A percentile compares a stretch with the other conserved stretches of the same genome.
phyloP scores from a whole-genome alignment of 2,888 invertebrate genomes.

The Craniophora ligustri region DNA sequence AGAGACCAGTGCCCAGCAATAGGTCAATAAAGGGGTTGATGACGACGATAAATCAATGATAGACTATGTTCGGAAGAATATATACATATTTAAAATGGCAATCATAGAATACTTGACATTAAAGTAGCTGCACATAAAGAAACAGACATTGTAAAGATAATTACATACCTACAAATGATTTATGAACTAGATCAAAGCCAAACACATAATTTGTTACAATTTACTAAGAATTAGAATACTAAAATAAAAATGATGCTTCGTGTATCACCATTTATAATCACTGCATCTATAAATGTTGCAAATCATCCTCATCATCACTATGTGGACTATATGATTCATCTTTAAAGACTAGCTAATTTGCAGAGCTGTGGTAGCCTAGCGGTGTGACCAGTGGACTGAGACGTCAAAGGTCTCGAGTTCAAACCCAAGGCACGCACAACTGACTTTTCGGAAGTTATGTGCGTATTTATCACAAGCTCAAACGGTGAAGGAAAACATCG shows the following conservation, averaged over 20 bases:
- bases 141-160: not conserved
- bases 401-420: too few species aligned
- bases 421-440: too few species aligned
- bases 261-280: slow-evolving; percentile 1
- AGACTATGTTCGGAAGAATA: too few species aligned
- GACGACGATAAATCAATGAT: too few species aligned
- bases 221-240: not conserved
- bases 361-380: too few species aligned
- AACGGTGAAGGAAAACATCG: too few species aligned
- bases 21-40: too few species aligned
- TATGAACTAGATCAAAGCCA: slow-evolving; percentile 1
- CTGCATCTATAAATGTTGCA: slow-evolving; percentile 2
- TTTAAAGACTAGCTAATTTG: slow-evolving; percentile 25
- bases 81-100: too few species aligned
- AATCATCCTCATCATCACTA: slow-evolving; percentile 19
- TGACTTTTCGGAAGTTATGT: too few species aligned
- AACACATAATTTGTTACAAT: not conserved
- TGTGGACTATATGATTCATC: slow-evolving; percentile 15
- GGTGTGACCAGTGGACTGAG: too few species aligned
- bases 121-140: not conserved
- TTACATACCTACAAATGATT: not conserved
- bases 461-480: too few species aligned
- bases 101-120: not conserved
- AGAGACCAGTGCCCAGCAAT: too few species aligned
- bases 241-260: slow-evolving; percentile 2